A percentile compares a stretch with the other conserved stretches of the same genome.
Evolutionary conservation across 2,797 vertebrate genomes (phyloP).

Genomic region (Myotis pilosus): DNA sequence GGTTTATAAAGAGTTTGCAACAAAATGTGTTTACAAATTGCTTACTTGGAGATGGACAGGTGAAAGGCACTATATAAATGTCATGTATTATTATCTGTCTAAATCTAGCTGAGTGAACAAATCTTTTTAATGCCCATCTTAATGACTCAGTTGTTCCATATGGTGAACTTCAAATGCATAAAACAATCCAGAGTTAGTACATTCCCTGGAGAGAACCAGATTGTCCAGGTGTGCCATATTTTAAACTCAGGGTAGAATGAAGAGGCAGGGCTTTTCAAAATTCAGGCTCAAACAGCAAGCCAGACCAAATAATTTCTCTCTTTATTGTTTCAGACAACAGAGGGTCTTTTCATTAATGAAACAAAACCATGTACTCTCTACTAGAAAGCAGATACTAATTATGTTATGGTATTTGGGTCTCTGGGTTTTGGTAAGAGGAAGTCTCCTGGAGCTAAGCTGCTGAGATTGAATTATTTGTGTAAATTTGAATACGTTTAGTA

Average conservation of each 20-base stretch:
- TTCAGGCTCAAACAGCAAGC: slow-evolving; percentile 55
- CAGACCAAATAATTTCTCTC: slow-evolving; percentile 18
- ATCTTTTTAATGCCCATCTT: slow-evolving; percentile 78
- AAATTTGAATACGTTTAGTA: not conserved
- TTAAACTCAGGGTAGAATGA: slow-evolving; percentile 60
- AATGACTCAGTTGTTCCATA: slow-evolving; percentile 77
- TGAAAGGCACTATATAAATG: slow-evolving; percentile 72
- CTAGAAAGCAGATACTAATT: not conserved
- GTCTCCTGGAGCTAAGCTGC: not conserved
- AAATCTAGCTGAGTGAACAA: slow-evolving; percentile 75
- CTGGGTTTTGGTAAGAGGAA: slow-evolving; percentile 21
- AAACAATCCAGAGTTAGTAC: slow-evolving; percentile 64
- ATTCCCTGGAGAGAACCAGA: slow-evolving; percentile 70
- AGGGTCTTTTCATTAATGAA: slow-evolving; percentile 29
- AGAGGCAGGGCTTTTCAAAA: slow-evolving; percentile 67
- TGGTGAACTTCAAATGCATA: slow-evolving; percentile 75
- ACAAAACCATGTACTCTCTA: slow-evolving; percentile 21
- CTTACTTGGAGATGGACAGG: slow-evolving; percentile 75
- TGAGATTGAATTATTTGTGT: not conserved
- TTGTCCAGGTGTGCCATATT: slow-evolving; percentile 76
- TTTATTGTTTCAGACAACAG: slow-evolving; percentile 38
- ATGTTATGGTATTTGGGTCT: not conserved
- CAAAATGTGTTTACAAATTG: slow-evolving; percentile 71
- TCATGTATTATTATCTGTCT: slow-evolving; percentile 70
- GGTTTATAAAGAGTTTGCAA: slow-evolving; percentile 40